Evolutionary conservation across 2,797 vertebrate species (phyloP).

Genomic region (Spea hammondii): DNA sequence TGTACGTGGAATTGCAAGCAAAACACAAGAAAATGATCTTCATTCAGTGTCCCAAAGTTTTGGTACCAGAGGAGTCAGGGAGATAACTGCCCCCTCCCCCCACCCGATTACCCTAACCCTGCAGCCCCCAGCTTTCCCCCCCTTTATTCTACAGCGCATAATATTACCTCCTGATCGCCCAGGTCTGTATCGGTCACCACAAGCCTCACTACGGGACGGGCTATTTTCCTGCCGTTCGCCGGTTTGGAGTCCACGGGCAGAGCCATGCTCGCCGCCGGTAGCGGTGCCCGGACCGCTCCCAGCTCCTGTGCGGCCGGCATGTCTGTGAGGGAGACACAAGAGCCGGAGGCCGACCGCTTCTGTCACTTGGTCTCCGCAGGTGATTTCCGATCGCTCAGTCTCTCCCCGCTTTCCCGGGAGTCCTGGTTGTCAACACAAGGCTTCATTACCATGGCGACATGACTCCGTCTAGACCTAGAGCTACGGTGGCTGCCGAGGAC

Average conservation of each 20-base stretch:
- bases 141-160: no score
- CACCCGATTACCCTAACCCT: no score
- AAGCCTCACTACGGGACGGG: slow-evolving; percentile 30
- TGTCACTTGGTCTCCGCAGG: neutral
- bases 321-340: neutral
- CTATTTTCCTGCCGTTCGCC: slow-evolving; percentile 1
- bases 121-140: no score
- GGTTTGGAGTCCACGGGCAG: neutral
- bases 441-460: slow-evolving; percentile 55
- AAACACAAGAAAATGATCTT: no score
- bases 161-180: slow-evolving; percentile 28
- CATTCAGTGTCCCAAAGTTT: no score
- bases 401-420: neutral
- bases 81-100: no score
- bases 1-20: no score
- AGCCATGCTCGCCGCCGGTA: slow-evolving; percentile 21
- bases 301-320: slow-evolving; percentile 52
- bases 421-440: slow-evolving; percentile 27
- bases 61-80: no score
- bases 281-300: slow-evolving; percentile 43
- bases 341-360: slow-evolving; percentile 13
- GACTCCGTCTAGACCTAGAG: neutral
- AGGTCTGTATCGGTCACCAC: slow-evolving; percentile 32
- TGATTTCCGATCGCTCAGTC: neutral
- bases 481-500: neutral